Conservation (phyloP, 2,888 invertebrate species). For the Pristionchus mayeri region DNA sequence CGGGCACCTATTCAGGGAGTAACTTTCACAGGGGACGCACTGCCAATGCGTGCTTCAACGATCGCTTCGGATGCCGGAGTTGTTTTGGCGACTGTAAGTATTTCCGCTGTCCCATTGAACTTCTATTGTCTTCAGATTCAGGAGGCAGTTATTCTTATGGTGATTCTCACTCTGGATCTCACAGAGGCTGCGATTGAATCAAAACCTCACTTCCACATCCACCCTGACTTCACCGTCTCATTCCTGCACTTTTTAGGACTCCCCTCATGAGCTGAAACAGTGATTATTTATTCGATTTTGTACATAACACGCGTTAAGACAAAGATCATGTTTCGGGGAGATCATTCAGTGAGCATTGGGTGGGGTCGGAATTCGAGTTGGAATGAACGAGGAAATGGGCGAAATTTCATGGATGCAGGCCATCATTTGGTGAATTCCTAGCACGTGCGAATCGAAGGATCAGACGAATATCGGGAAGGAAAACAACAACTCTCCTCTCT, state of each 20-base stretch:
- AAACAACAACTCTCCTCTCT: background rate
- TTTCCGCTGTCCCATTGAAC: background rate
- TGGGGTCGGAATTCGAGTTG: conserved; percentile 24
- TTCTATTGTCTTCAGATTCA: too few relatives aligned
- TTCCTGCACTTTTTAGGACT: background rate
- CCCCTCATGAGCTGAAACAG: too few relatives aligned
- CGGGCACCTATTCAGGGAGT: background rate
- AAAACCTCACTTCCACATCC: background rate
- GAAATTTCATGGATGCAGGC: too few relatives aligned
- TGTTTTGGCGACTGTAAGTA: background rate
- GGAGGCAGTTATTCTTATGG: background rate
- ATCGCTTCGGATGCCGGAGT: background rate
- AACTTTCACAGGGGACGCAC: background rate
- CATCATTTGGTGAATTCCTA: background rate
- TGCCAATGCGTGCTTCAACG: background rate
- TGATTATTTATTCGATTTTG: too few relatives aligned
- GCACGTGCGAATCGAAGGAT: background rate
- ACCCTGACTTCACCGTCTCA: background rate
- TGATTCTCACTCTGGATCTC: background rate
- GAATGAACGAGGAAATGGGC: background rate
- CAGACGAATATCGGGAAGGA: too few relatives aligned
- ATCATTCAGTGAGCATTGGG: too few relatives aligned
- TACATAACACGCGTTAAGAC: too few relatives aligned
- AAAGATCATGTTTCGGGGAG: too few relatives aligned
- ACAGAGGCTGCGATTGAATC: too few relatives aligned